A percentile compares a stretch with the other conserved stretches of the same genome.
These are phyloP conservation scores for Xyrichtys novacula DNA, from an alignment of 2,797 vertebrate species.

Conservation along the genomic window DNA sequence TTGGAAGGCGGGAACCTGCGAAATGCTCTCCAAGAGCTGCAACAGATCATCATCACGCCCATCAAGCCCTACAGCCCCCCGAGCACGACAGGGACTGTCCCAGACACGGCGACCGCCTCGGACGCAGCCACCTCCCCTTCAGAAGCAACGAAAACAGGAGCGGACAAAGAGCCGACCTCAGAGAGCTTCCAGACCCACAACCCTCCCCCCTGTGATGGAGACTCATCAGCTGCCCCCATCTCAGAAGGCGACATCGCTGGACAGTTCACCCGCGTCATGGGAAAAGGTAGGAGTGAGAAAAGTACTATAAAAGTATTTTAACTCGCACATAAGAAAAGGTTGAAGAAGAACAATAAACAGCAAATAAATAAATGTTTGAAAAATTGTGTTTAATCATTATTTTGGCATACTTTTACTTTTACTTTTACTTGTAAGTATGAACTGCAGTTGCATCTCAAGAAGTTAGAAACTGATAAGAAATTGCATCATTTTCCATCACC, in stretches of 20 bases:
- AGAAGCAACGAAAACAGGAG: constrained; percentile 80
- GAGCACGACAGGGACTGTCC: constrained; percentile 74
- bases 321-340: no score
- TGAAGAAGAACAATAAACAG: no score
- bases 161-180: constrained; percentile 84
- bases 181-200: constrained; percentile 89
- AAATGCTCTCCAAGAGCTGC: constrained; percentile 93
- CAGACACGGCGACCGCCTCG: constrained; percentile 58
- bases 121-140: constrained; percentile 64
- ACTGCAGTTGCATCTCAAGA: no score
- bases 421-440: no score
- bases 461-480: no score
- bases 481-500: no score
- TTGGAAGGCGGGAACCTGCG: constrained; percentile 96
- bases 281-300: constrained; percentile 90
- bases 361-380: no score
- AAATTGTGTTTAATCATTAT: no score
- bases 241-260: constrained; percentile 95
- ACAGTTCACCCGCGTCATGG: constrained; percentile 97
- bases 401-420: no score
- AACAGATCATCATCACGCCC: constrained; percentile 94
- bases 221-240: constrained; percentile 89
- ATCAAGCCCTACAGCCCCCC: constrained; percentile 90
- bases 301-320: no score
- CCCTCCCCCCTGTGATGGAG: constrained; percentile 87